Percentiles rank a stretch among this genome's conserved stretches.
Evolutionary conservation across 2,888 invertebrate species (phyloP).

Genomic region (Limulus polyphemus): DNA sequence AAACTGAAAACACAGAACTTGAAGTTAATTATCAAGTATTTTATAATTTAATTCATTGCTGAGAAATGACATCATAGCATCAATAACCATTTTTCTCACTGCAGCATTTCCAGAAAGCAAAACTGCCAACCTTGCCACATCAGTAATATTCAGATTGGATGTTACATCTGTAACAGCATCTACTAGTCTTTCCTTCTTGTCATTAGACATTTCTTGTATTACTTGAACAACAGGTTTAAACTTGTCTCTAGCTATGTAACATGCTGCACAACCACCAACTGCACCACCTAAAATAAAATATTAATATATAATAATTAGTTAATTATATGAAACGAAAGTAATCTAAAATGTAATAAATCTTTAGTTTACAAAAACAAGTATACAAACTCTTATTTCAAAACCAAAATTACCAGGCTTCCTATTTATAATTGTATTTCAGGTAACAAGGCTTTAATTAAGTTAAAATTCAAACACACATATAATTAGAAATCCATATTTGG

Average conservation of each 20-base stretch:
- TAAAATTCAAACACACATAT: neutral
- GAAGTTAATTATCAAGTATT: conserved; percentile 5
- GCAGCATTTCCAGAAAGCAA: conserved; percentile 13
- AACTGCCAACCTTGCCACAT: conserved; percentile 17
- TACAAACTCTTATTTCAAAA: too few species aligned
- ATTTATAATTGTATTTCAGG: neutral
- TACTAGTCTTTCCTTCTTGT: conserved; percentile 9
- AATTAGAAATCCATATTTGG: too few species aligned
- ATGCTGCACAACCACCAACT: conserved; percentile 16
- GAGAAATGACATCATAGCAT: conserved; percentile 12
- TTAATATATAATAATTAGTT: neutral
- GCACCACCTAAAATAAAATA: conserved; percentile 13
- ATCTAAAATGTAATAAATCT: neutral
- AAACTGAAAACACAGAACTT: too few species aligned
- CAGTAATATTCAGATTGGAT: conserved; percentile 17
- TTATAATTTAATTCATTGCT: conserved; percentile 18
- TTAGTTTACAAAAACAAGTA: neutral
- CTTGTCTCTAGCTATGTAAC: conserved; percentile 7
- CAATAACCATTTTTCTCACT: conserved; percentile 11
- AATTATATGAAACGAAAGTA: neutral
- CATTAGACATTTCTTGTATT: conserved; percentile 15
- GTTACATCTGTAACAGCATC: conserved; percentile 11
- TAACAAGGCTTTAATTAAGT: neutral
- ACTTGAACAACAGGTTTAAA: conserved; percentile 20
- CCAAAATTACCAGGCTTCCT: neutral